Evolutionary conservation across 2,888 invertebrate species (phyloP).

Genomic region (Amiota minor): DNA sequence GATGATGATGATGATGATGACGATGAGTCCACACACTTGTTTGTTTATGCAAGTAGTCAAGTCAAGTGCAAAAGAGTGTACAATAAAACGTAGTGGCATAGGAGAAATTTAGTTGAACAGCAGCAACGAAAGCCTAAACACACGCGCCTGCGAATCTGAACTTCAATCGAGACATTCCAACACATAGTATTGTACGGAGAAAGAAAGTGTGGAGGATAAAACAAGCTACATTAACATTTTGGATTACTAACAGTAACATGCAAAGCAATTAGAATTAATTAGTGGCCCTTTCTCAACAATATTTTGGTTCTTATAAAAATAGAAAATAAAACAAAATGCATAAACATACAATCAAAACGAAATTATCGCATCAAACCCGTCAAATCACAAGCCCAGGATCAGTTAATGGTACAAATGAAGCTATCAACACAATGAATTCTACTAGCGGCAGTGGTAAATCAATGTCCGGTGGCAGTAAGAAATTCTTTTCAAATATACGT

Average conservation of each 20-base stretch:
- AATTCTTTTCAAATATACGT: conserved; percentile 70
- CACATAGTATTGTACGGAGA: too few species aligned
- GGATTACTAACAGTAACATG: too few species aligned
- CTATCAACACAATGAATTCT: conserved; percentile 27
- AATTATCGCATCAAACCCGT: conserved; percentile 45
- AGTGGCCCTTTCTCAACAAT: too few species aligned
- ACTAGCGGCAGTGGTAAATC: background rate
- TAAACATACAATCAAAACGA: conserved; percentile 59
- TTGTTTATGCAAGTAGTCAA: background rate
- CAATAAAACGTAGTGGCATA: conserved; percentile 19
- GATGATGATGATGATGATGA: too few species aligned
- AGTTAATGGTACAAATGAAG: conserved; percentile 13
- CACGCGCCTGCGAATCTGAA: background rate
- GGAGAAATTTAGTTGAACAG: conserved; percentile 26
- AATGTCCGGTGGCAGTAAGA: conserved; percentile 56
- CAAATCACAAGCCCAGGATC: conserved; percentile 32
- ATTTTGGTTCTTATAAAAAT: background rate
- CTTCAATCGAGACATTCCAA: too few species aligned
- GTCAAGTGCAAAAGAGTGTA: conserved; percentile 18
- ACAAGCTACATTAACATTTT: too few species aligned
- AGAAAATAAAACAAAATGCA: conserved; percentile 47
- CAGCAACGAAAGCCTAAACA: background rate
- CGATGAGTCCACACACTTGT: background rate
- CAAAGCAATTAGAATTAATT: too few species aligned
- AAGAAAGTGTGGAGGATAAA: too few species aligned